A percentile compares a stretch with the other conserved stretches of the same genome.
Evolutionary conservation across 1,140 invertebrate species (phyloP).

Genomic region (Paraescarpia echinospica): DNA sequence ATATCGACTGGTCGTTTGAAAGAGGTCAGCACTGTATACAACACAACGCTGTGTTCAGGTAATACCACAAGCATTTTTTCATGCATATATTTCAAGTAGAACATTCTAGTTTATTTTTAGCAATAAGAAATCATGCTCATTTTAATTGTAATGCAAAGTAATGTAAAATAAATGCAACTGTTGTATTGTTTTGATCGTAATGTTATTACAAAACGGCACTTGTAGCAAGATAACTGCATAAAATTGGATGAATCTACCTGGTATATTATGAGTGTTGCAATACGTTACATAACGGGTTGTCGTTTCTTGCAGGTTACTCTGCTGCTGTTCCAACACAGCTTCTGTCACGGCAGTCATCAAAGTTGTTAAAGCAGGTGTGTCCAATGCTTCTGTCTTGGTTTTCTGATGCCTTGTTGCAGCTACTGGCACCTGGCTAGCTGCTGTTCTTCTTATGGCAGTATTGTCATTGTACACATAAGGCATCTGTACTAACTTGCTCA

Average conservation of each 20-base stretch:
- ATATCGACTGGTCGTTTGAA: constrained; percentile 88
- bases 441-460: neutral
- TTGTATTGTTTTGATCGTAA: no score
- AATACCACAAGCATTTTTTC: neutral
- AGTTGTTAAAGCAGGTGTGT: neutral
- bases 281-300: neutral
- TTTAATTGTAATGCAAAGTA: neutral
- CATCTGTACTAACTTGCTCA: neutral
- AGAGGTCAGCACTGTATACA: neutral
- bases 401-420: neutral
- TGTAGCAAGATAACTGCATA: neutral
- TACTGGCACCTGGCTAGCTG: neutral
- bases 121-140: neutral
- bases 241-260: neutral
- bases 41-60: neutral
- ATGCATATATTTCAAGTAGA: neutral
- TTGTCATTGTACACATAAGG: neutral
- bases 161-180: no score
- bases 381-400: neutral
- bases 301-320: neutral
- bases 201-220: no score
- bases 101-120: neutral
- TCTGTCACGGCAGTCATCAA: neutral
- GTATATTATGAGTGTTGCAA: no score
- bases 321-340: neutral